Evolutionary conservation across 2,888 invertebrate genomes (phyloP).

Genomic region (Eudiplozoon nipponicum): DNA sequence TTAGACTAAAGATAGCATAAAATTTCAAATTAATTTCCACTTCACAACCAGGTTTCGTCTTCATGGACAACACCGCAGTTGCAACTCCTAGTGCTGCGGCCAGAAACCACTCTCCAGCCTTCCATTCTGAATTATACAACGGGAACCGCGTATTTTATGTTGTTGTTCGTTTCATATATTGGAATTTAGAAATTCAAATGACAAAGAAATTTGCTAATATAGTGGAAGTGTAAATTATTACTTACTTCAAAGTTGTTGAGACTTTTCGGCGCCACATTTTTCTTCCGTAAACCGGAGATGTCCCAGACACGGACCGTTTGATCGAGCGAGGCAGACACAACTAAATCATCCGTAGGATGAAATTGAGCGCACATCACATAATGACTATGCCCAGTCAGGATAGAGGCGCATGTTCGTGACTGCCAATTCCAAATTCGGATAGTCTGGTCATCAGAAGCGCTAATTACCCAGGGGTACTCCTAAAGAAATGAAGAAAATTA

Average conservation of each 20-base stretch:
- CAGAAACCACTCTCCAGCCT: too few species aligned
- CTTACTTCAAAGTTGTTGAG: not conserved
- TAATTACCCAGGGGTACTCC: constrained; percentile 92
- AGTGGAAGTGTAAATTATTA: not conserved
- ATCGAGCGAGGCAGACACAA: constrained; percentile 82
- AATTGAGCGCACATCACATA: constrained; percentile 98
- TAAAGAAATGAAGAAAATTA: too few species aligned
- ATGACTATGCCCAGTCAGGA: constrained; percentile 56
- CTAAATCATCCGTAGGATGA: constrained; percentile 71
- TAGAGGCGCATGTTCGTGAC: constrained; percentile 34
- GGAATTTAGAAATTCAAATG: not conserved
- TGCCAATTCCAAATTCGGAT: constrained; percentile 99
- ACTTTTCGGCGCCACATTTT: constrained; percentile 72
- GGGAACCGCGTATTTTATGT: not conserved
- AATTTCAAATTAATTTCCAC: too few species aligned
- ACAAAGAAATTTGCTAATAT: not conserved
- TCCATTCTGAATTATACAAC: too few species aligned
- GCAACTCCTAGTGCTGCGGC: too few species aligned
- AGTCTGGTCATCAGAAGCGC: constrained; percentile 90
- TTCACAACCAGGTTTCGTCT: too few species aligned
- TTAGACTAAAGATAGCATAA: too few species aligned
- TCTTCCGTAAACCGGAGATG: constrained; percentile 67
- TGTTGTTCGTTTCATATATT: not conserved
- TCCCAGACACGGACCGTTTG: constrained; percentile 96
- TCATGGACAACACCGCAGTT: too few species aligned